Evolutionary conservation across 2,888 invertebrate species (phyloP).

Genomic region (Dynastes maya): DNA sequence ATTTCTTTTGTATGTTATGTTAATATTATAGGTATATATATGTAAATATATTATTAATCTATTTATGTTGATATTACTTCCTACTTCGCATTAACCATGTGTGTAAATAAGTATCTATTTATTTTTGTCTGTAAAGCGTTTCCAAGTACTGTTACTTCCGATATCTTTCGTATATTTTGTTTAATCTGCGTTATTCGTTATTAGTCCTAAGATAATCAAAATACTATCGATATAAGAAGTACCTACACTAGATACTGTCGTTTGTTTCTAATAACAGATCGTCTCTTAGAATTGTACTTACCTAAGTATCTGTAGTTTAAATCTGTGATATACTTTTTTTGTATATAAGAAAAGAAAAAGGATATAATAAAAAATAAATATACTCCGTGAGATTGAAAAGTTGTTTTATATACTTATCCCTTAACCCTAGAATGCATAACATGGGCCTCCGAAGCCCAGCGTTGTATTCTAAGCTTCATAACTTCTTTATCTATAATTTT

Average conservation of each 20-base stretch:
- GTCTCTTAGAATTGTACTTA: slow-evolving; percentile 13
- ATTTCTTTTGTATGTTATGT: too few relatives aligned
- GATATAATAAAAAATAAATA: slow-evolving; percentile 22
- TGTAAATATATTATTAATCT: background rate
- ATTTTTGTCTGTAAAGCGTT: background rate
- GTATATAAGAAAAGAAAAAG: slow-evolving; percentile 16
- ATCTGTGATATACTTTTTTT: slow-evolving; percentile 48
- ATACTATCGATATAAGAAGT: background rate
- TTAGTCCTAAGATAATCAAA: background rate
- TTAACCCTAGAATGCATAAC: background rate
- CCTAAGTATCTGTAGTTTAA: slow-evolving; percentile 35
- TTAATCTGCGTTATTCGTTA: background rate
- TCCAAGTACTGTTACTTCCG: background rate
- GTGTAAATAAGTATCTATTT: background rate
- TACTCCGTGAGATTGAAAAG: background rate
- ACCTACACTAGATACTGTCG: background rate
- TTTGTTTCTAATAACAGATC: background rate
- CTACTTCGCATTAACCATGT: background rate
- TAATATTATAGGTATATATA: too few relatives aligned
- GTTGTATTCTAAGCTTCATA: too few relatives aligned
- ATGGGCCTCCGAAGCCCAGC: too few relatives aligned
- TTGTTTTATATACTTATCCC: background rate
- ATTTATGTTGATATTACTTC: background rate
- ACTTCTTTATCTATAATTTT: too few relatives aligned
- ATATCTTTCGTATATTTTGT: background rate